Base-by-base conservation (phyloP, 2,888 invertebrate species). In the Spodoptera picta region DNA sequence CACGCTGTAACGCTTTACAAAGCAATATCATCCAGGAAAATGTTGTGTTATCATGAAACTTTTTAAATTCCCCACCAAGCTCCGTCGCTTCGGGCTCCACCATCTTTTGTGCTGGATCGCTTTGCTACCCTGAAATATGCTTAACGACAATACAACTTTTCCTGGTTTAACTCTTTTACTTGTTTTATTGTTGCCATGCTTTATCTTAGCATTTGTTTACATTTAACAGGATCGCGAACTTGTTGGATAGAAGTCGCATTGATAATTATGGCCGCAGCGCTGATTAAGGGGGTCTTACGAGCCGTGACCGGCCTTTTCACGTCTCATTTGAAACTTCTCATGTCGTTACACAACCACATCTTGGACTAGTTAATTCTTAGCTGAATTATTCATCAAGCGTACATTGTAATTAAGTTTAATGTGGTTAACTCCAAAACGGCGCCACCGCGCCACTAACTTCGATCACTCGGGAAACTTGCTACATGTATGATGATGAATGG, bases 321-420 rank as follows among this genome's bases (percentile, higher is more conserved):
- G 73, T 77, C 71, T 74, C 73, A 72, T 75, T 79, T 81, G 65
- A 69, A 78, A 72, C 77, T 66, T 65, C 68, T 82, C 73, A 74
- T 77, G 76, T 65, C 73, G 77, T 69, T 71, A 74, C 75, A 73
- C 69, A 61, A 60, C 67, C 72, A 74, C 77, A 84, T 77, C 76
- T 74, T 77, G 74, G 80, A 76, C 81, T 80, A 83, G 80, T 82
- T 81, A 77, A 79, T 75, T 70, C 80, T 73, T 72, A 69, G 68
- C 67, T 80, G 79, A 82, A 84, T 83, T 82, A 83, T 84, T 84
- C 82, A 84, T 78, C 70, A 64, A 52, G 71, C 79, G 79, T 78
- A 80, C 76, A 76, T 69, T 80, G 79, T 79, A 79, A 79, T 79
- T 79, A 80, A 80, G 79, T 79, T 80, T 80, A 79, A 80, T 78